Conservation (phyloP, 2,888 invertebrate genomes). For the Tetragonula carbonaria region DNA sequence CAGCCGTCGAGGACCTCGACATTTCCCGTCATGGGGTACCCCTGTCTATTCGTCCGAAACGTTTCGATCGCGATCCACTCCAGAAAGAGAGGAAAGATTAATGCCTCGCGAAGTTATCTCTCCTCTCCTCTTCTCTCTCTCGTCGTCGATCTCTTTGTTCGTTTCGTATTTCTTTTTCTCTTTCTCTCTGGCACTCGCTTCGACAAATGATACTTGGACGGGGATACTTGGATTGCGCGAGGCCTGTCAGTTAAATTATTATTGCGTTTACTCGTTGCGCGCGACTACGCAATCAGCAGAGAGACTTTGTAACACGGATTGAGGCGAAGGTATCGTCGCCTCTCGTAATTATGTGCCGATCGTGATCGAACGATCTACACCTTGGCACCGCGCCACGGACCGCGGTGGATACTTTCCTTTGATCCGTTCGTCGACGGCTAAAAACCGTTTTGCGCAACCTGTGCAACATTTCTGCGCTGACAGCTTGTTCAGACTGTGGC, state of each 20-base stretch:
- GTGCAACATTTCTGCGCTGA: conserved; percentile 11
- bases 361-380: conserved; percentile 58
- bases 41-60: conserved; percentile 72
- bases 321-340: conserved; percentile 46
- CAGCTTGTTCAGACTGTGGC: conserved; percentile 12
- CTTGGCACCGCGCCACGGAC: background rate
- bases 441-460: conserved; percentile 44
- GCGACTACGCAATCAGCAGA: conserved; percentile 52
- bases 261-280: conserved; percentile 60
- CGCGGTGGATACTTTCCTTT: conserved; percentile 1
- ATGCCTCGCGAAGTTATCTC: conserved; percentile 52
- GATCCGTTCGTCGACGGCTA: conserved; percentile 19
- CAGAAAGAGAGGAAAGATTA: conserved; percentile 68
- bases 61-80: conserved; percentile 70
- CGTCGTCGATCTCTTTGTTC: conserved; percentile 13
- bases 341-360: conserved; percentile 58
- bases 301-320: conserved; percentile 45
- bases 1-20: conserved; percentile 78
- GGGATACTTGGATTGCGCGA: conserved; percentile 59
- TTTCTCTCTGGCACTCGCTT: conserved; percentile 16
- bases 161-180: conserved; percentile 10
- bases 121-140: conserved; percentile 5
- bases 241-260: conserved; percentile 66
- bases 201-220: conserved; percentile 68
- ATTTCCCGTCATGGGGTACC: conserved; percentile 71